Evolutionary conservation across 2,888 invertebrate species (phyloP).

Genomic region (Calameuta filiformis): DNA sequence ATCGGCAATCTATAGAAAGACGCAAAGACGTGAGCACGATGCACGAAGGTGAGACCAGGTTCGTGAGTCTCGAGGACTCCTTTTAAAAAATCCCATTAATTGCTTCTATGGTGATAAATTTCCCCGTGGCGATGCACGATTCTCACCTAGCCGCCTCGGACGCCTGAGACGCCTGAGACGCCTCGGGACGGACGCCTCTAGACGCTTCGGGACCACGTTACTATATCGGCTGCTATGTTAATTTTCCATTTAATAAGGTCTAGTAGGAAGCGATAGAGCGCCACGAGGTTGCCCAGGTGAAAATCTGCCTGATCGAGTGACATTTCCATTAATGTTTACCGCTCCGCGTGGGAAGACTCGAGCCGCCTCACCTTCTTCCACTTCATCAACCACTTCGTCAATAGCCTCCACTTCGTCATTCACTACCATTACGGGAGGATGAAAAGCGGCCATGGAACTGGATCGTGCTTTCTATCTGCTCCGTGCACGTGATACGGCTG

Average conservation of each 20-base stretch:
- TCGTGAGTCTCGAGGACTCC: conserved; percentile 21
- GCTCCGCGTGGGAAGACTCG: conserved; percentile 53
- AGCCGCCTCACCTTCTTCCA: conserved; percentile 5
- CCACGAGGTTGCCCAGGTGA: conserved; percentile 38
- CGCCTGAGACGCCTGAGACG: conserved; percentile 30
- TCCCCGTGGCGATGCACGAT: conserved; percentile 61
- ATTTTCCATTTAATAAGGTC: conserved; percentile 62
- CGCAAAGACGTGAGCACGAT: conserved; percentile 50
- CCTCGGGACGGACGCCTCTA: conserved; percentile 4
- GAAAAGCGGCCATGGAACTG: background rate
- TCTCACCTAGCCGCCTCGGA: conserved; percentile 25
- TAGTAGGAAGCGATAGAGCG: conserved; percentile 53
- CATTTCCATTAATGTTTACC: conserved; percentile 61
- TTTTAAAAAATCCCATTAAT: conserved; percentile 62
- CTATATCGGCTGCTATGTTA: conserved; percentile 55
- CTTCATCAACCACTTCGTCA: background rate
- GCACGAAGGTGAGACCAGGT: conserved; percentile 20
- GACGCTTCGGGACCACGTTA: conserved; percentile 19
- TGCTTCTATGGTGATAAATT: conserved; percentile 64
- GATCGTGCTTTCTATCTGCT: background rate
- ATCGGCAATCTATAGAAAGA: conserved; percentile 20
- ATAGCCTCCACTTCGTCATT: background rate
- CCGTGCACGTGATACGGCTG: background rate
- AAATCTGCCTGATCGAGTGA: conserved; percentile 57
- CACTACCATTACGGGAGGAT: background rate